These are phyloP conservation scores for Turritopsis rubra DNA, from an alignment of 30 jellyfish, hydroid and myxozoan genomes.

Conservation along the genomic window DNA sequence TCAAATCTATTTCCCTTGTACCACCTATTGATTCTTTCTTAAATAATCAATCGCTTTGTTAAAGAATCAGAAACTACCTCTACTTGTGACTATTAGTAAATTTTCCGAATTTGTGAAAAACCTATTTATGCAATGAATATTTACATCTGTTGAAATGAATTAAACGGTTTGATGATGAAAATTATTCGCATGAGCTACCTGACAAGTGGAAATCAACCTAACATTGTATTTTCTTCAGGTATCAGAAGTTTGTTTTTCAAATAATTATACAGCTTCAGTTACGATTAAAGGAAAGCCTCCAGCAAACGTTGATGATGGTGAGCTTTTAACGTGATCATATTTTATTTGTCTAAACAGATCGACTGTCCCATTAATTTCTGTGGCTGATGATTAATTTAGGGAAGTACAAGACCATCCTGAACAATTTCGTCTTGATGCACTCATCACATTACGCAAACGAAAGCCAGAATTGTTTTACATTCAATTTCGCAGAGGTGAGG, in stretches of 20 bases:
- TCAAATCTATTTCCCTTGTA: too few species aligned
- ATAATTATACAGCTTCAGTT: constrained; percentile 1
- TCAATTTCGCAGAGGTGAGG: background rate
- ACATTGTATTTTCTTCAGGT: background rate
- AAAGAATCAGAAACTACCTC: too few species aligned
- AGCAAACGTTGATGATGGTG: background rate
- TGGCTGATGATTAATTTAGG: background rate
- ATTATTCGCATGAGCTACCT: too few species aligned
- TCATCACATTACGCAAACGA: constrained; percentile 10
- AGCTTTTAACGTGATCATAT: background rate
- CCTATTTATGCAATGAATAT: too few species aligned
- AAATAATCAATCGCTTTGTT: too few species aligned
- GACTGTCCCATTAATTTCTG: background rate
- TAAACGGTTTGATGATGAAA: too few species aligned
- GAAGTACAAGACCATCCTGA: background rate
- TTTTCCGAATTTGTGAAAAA: too few species aligned
- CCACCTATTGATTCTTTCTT: too few species aligned
- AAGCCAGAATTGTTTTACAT: background rate
- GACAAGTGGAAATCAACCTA: background rate
- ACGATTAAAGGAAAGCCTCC: constrained; percentile 15
- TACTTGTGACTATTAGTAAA: too few species aligned
- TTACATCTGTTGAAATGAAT: too few species aligned
- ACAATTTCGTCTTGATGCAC: background rate
- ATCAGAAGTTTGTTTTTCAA: background rate
- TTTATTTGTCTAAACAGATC: background rate